Evolutionary conservation across 2,888 invertebrate genomes (phyloP).

Genomic region (Chloroclysta siterata): DNA sequence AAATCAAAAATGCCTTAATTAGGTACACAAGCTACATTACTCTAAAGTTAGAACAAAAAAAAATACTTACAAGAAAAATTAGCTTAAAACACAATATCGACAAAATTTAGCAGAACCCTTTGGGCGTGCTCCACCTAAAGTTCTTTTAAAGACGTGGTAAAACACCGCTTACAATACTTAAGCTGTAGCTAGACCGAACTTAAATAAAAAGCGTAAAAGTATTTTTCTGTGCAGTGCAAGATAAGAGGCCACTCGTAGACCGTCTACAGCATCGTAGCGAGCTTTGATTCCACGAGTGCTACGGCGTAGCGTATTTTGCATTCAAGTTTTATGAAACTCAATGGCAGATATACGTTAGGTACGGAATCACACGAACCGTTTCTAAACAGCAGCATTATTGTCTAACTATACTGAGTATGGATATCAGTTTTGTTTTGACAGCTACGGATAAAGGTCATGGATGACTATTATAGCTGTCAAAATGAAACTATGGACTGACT

Average conservation of each 20-base stretch:
- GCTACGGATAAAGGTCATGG: no score
- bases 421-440: no score
- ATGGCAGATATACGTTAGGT: constrained; percentile 6
- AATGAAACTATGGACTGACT: no score
- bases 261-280: constrained; percentile 35
- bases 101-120: constrained; percentile 4
- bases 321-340: constrained; percentile 19
- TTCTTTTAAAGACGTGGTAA: constrained; percentile 18
- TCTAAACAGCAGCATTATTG: not conserved
- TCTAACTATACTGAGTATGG: no score
- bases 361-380: constrained; percentile 3
- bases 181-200: constrained; percentile 11
- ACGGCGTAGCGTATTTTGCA: constrained; percentile 27
- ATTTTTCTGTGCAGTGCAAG: constrained; percentile 25
- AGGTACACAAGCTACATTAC: no score
- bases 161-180: constrained; percentile 20
- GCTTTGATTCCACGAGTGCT: constrained; percentile 30
- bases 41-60: no score
- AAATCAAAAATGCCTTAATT: no score
- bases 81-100: no score
- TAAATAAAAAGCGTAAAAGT: constrained; percentile 32
- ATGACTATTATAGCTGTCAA: no score
- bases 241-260: constrained; percentile 31
- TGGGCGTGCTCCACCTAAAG: constrained; percentile 7
- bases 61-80: no score